phyloP scores from a whole-genome alignment of 2,888 invertebrate genomes.

The Protonemura montana region DNA sequence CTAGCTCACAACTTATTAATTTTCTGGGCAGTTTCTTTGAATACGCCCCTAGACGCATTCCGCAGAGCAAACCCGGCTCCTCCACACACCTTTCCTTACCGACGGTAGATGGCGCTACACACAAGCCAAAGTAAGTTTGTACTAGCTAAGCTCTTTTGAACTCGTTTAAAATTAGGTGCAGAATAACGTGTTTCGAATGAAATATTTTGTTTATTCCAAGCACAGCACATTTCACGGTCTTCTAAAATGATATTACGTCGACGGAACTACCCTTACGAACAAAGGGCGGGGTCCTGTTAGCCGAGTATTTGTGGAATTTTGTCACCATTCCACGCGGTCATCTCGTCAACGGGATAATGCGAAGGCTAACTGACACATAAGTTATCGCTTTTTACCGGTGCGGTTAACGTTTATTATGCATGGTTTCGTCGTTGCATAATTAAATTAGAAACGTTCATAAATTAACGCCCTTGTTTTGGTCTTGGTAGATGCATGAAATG shows the following conservation, averaged over 20 bases:
- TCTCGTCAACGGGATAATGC: not conserved
- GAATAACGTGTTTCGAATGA: not conserved
- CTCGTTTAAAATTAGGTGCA: not conserved
- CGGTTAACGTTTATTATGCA: not conserved
- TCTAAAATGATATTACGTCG: not conserved
- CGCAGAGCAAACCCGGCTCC: no score
- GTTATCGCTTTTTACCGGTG: not conserved
- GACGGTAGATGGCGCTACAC: no score
- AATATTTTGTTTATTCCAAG: not conserved
- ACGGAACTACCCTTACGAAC: not conserved
- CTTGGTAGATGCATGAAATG: not conserved
- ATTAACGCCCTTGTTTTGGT: not conserved
- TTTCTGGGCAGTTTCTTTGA: no score
- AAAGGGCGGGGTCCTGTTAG: not conserved
- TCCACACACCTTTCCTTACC: no score
- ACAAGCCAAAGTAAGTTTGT: no score
- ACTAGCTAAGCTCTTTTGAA: no score
- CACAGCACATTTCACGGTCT: not conserved
- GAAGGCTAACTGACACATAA: not conserved
- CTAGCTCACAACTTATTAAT: no score
- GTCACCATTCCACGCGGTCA: not conserved
- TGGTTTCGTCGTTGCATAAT: not conserved
- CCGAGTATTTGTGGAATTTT: not conserved
- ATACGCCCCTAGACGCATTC: no score
- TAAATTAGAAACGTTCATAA: not conserved